A percentile compares a stretch with the other conserved stretches of the same genome.
These are phyloP conservation scores for Enteromius thamalakanensis DNA, from an alignment of 2,797 vertebrate species.

Conservation along the genomic window DNA sequence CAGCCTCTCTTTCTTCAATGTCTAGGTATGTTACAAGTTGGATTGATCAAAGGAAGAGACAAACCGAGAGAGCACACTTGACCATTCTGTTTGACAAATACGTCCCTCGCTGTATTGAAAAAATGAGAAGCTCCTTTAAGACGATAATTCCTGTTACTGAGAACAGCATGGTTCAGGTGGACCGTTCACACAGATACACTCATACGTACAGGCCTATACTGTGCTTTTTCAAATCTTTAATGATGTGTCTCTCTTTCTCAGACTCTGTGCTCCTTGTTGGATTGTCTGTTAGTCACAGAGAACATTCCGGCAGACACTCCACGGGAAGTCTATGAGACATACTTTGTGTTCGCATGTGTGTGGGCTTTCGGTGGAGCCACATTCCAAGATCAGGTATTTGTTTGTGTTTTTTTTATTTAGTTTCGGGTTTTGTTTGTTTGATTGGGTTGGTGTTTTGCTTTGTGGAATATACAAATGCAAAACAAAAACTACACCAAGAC, in stretches of 20 bases:
- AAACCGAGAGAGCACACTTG: slow-evolving; percentile 86
- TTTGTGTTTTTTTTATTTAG: background rate
- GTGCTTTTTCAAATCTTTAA: slow-evolving; percentile 12
- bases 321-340: slow-evolving; percentile 82
- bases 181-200: background rate
- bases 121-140: slow-evolving; percentile 82
- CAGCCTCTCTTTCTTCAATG: slow-evolving; percentile 45
- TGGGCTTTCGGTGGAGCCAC: slow-evolving; percentile 85
- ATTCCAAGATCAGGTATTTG: slow-evolving; percentile 81
- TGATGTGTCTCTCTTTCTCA: slow-evolving; percentile 54
- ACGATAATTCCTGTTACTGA: slow-evolving; percentile 82
- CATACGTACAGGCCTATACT: background rate
- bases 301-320: slow-evolving; percentile 81
- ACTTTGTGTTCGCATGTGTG: slow-evolving; percentile 86
- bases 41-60: slow-evolving; percentile 81
- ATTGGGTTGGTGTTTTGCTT: background rate
- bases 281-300: slow-evolving; percentile 83
- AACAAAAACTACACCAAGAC: background rate
- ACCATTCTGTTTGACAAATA: slow-evolving; percentile 90
- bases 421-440: background rate
- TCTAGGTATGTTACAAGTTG: slow-evolving; percentile 85
- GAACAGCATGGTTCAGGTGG: slow-evolving; percentile 85
- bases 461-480: background rate
- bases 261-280: slow-evolving; percentile 84
- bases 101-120: slow-evolving; percentile 81